Evolutionary conservation across 2,888 invertebrate species (phyloP), one percentile per base, ranked within the genome.

Genomic region (Aricia artaxerxes): DNA sequence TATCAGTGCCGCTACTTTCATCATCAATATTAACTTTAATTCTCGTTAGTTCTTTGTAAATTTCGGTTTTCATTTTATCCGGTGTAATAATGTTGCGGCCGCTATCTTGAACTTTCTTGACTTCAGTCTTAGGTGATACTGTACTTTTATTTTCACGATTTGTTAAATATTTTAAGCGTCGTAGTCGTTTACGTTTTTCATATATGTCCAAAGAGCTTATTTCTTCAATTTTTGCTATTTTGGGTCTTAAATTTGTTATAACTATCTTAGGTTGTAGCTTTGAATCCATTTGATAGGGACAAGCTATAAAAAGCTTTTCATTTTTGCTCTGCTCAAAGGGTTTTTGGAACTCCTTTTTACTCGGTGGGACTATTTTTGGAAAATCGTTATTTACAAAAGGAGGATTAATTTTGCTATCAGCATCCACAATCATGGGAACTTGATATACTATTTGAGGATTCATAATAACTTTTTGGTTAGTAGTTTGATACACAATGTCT

Each of bases 191-290:
- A 80, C 93, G 87, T 84, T 93, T 95, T 82, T 95, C 95, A 79
- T 95, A 95, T 73, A 95, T 84, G 84, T 95, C 95, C 83, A 95
- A 86, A 24, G 93, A 87, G 83, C 94, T 94, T 1, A 93, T 80
- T 84, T 92, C 92, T 24, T 94, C 92, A 64, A 85, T 60, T 84
- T 88, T 89, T 16, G 85, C 80, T 78, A 87, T 82, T 84, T 90
- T 91, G 44, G 90, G 86, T 80, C 88, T 86, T 80, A 92, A 84
- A 77, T 92, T 93, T 73, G 92, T 89, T 81, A 93, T 91, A 5
- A 93, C 88, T 81, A 92, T 89, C 84, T 93, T 93, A 72, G 93
- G 91, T 83, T 91, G 89, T 40, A 89, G 81, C 80, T 91, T 93
- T 1, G 90, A 84, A 80, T 93, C 93, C 86, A 91, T 88, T 87